Conservation (phyloP, 2,888 invertebrate species). For the Caenorhabditis drosophilae region DNA sequence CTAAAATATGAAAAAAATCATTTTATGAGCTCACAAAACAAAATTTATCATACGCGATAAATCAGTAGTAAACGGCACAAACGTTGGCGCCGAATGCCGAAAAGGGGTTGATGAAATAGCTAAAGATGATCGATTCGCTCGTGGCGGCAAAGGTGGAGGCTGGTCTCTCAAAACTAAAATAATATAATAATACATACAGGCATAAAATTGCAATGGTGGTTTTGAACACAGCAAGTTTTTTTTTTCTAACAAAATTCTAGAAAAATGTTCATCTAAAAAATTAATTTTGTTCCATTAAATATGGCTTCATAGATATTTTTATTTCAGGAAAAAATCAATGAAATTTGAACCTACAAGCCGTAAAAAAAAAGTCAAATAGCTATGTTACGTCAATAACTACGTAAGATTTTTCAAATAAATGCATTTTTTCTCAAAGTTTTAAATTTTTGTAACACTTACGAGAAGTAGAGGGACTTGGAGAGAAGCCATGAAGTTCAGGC, state of each 20-base stretch:
- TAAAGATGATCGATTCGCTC: neutral
- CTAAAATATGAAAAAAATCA: neutral
- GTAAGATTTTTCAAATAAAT: neutral
- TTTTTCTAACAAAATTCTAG: too few relatives aligned
- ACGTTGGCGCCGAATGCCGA: constrained; percentile 16
- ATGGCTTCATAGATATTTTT: too few relatives aligned
- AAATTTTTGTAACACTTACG: constrained; percentile 10
- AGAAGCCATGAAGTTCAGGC: constrained; percentile 12
- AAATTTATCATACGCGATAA: constrained; percentile 29
- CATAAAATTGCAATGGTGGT: too few relatives aligned
- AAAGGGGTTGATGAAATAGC: constrained; percentile 22
- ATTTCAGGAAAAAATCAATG: too few relatives aligned
- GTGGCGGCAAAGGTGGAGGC: constrained; percentile 29
- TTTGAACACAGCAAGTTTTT: too few relatives aligned
- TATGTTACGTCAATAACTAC: too few relatives aligned
- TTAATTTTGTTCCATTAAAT: too few relatives aligned
- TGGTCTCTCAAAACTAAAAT: constrained; percentile 6
- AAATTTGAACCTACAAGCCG: too few relatives aligned
- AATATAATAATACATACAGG: too few relatives aligned
- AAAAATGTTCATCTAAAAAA: too few relatives aligned
- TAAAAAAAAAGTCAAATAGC: too few relatives aligned
- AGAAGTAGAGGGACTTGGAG: constrained; percentile 11
- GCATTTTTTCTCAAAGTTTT: neutral
- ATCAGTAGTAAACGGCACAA: neutral
- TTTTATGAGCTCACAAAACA: neutral